Conservation (phyloP, 2,888 invertebrate genomes). For the Sinelater perroti region DNA sequence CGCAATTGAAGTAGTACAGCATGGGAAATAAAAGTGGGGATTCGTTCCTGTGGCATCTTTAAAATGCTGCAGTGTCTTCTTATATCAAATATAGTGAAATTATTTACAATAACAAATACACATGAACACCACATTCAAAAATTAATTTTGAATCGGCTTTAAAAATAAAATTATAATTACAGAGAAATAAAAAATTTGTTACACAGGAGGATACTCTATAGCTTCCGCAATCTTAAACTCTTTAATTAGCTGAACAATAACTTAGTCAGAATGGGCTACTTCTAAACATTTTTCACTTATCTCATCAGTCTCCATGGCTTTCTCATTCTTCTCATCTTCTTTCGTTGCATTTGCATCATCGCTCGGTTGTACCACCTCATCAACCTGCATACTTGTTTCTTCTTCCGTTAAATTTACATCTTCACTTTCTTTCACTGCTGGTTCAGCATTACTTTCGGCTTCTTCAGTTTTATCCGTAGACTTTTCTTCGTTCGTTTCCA, state of each 20-base stretch:
- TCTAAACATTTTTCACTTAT: not conserved
- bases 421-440: too few species aligned
- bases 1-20: too few species aligned
- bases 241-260: constrained; percentile 4
- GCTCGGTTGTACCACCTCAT: constrained; percentile 13
- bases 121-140: not conserved
- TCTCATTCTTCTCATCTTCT: not conserved
- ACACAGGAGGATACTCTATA: not conserved
- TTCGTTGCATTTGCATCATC: constrained; percentile 10
- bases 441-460: constrained; percentile 5
- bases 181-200: not conserved
- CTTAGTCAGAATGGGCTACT: not conserved
- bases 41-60: too few species aligned
- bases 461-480: constrained; percentile 28
- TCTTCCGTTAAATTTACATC: constrained; percentile 19
- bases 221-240: too few species aligned
- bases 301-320: constrained; percentile 18
- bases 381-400: constrained; percentile 16
- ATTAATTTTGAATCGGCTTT: not conserved
- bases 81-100: not conserved
- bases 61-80: too few species aligned
- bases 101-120: not conserved
- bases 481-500: constrained; percentile 21
- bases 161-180: constrained; percentile 1
- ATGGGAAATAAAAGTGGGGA: too few species aligned